Conservation (phyloP, 2,888 invertebrate species). For the Platerodrilus igneus region DNA sequence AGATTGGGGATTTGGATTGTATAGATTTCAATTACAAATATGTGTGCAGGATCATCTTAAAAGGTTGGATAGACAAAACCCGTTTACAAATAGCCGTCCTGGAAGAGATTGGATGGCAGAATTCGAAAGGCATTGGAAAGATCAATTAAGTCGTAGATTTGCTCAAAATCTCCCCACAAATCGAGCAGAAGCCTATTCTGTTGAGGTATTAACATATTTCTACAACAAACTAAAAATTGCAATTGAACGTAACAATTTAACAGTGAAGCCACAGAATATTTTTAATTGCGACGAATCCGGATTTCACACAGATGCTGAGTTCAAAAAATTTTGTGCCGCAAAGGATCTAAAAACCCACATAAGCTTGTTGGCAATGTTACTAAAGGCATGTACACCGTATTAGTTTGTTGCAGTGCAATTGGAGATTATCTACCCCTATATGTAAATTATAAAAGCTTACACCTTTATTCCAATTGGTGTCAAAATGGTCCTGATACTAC, state of each 20-base stretch:
- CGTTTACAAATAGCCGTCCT: conserved; percentile 5
- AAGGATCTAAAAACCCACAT: conserved; percentile 15
- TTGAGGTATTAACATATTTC: conserved; percentile 1
- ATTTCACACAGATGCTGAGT: conserved; percentile 25
- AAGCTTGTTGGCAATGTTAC: conserved; percentile 21
- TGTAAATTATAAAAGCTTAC: conserved; percentile 23
- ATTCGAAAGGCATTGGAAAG: conserved; percentile 8
- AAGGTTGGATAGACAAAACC: conserved; percentile 4
- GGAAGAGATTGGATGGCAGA: not conserved
- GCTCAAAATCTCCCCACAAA: conserved; percentile 3
- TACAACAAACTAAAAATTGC: conserved; percentile 5
- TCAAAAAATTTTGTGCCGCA: conserved; percentile 21
- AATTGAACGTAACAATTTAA: conserved; percentile 1
- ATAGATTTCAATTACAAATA: conserved; percentile 6
- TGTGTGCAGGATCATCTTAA: conserved; percentile 6
- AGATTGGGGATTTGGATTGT: conserved; percentile 6
- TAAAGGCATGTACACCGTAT: conserved; percentile 20
- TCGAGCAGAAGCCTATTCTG: conserved; percentile 6
- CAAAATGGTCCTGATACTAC: conserved; percentile 7
- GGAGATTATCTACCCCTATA: conserved; percentile 20
- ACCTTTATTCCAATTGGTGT: conserved; percentile 7
- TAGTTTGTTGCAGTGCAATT: conserved; percentile 24
- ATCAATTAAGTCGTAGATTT: conserved; percentile 3
- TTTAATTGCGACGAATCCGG: not conserved
- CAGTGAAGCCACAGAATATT: not conserved